Percentiles rank a stretch among this genome's conserved stretches.
These are phyloP conservation scores for Trichopria drosophilae DNA, from an alignment of 2,888 invertebrate genomes.

Conservation along the genomic window DNA sequence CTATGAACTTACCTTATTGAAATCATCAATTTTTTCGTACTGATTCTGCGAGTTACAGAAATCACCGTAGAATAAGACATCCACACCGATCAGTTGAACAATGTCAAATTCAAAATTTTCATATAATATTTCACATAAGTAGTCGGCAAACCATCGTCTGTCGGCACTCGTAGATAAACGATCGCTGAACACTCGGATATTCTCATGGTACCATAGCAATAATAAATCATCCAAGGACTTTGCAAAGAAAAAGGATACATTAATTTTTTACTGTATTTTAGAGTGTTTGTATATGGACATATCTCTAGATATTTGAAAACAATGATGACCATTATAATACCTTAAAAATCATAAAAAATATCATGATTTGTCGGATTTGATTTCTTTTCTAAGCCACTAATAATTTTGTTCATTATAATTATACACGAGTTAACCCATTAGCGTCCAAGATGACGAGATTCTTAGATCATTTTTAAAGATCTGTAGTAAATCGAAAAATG, in stretches of 20 bases:
- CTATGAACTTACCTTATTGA: slow-evolving; percentile 63
- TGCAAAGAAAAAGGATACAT: slow-evolving; percentile 3
- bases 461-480: too few species aligned
- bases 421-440: too few species aligned
- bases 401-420: too few species aligned
- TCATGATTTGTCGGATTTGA: too few species aligned
- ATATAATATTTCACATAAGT: slow-evolving; percentile 64
- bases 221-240: slow-evolving; percentile 66
- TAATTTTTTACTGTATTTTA: slow-evolving; percentile 13
- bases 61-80: slow-evolving; percentile 70
- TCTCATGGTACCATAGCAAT: slow-evolving; percentile 89
- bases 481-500: too few species aligned
- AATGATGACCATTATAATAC: too few species aligned
- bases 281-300: background rate
- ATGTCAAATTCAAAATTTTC: slow-evolving; percentile 63
- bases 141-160: slow-evolving; percentile 70
- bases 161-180: slow-evolving; percentile 79
- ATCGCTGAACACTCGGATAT: slow-evolving; percentile 84
- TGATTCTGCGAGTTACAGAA: slow-evolving; percentile 64
- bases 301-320: background rate
- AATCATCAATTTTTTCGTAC: slow-evolving; percentile 68
- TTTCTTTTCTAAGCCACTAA: too few species aligned
- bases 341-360: too few species aligned
- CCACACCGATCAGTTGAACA: slow-evolving; percentile 59
- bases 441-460: too few species aligned